Evolutionary conservation across 1,140 invertebrate genomes (phyloP).

Genomic region (Drosophila pruinosa): DNA sequence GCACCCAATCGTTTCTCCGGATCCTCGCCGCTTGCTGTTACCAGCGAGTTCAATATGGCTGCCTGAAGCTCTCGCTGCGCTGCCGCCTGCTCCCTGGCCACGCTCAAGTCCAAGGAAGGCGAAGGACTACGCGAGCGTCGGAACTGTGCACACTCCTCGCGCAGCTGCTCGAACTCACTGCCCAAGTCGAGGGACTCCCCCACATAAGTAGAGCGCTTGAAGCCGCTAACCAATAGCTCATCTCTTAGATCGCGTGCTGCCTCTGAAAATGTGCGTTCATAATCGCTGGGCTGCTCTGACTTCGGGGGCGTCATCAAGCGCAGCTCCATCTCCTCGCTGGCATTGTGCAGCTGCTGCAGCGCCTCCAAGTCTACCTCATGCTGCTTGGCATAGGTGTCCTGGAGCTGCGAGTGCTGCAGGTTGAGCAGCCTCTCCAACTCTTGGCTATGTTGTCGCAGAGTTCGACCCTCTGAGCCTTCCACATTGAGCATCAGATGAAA

Average conservation of each 20-base stretch:
- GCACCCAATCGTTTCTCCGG: slow-evolving; percentile 59
- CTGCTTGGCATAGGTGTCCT: slow-evolving; percentile 39
- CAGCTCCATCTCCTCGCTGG: slow-evolving; percentile 67
- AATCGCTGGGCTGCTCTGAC: slow-evolving; percentile 32
- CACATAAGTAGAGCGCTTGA: slow-evolving; percentile 78
- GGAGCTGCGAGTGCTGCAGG: slow-evolving; percentile 12
- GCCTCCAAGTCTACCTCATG: slow-evolving; percentile 50
- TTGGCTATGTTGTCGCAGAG: slow-evolving; percentile 19
- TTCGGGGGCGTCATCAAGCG: slow-evolving; percentile 48
- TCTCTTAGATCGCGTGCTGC: slow-evolving; percentile 63
- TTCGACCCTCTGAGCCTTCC: slow-evolving; percentile 32
- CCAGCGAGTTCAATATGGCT: slow-evolving; percentile 57
- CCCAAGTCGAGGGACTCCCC: slow-evolving; percentile 68
- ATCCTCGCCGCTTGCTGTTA: slow-evolving; percentile 8
- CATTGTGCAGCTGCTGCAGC: slow-evolving; percentile 44
- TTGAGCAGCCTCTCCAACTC: slow-evolving; percentile 32
- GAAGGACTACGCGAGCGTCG: slow-evolving; percentile 57
- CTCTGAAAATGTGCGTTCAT: slow-evolving; percentile 65
- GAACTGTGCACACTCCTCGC: slow-evolving; percentile 42
- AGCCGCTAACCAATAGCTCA: slow-evolving; percentile 56
- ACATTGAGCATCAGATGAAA: slow-evolving; percentile 63
- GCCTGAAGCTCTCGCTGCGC: slow-evolving; percentile 63
- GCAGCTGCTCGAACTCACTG: slow-evolving; percentile 48
- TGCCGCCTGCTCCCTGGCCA: slow-evolving; percentile 32
- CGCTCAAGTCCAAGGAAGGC: slow-evolving; percentile 23